Conservation (phyloP, 2,888 invertebrate genomes). For the Cristatella mucedo region DNA sequence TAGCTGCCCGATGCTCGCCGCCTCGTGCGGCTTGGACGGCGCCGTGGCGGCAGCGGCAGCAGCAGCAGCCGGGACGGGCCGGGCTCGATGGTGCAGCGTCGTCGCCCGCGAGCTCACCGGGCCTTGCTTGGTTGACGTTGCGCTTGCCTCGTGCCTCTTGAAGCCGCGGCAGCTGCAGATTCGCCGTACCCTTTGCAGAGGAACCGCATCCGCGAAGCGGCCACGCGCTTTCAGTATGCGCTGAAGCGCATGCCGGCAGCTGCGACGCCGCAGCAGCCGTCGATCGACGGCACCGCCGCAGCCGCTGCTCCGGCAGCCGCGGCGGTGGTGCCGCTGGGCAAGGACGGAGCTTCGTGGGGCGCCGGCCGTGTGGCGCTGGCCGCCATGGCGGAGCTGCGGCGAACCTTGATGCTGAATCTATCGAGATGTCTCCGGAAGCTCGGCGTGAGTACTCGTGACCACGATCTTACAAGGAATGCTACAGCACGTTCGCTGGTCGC, state of each 20-base stretch:
- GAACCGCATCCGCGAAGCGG: constrained; percentile 74
- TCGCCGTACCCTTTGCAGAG: constrained; percentile 40
- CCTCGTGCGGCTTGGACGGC: too few relatives aligned
- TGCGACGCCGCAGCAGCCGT: too few relatives aligned
- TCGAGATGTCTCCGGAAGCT: constrained; percentile 83
- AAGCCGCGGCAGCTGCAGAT: too few relatives aligned
- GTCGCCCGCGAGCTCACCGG: too few relatives aligned
- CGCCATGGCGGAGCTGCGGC: constrained; percentile 64
- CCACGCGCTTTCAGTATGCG: constrained; percentile 83
- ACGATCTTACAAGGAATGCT: too few relatives aligned
- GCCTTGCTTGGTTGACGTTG: too few relatives aligned
- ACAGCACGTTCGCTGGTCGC: constrained; percentile 18
- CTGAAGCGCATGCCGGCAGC: constrained; percentile 73
- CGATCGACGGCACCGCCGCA: too few relatives aligned
- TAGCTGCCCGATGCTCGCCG: neutral
- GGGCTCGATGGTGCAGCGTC: neutral
- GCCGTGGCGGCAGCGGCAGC: too few relatives aligned
- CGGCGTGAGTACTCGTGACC: constrained; percentile 65
- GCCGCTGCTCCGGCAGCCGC: too few relatives aligned
- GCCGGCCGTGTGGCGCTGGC: constrained; percentile 45
- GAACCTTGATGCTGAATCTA: constrained; percentile 73
- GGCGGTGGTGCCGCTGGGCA: too few relatives aligned
- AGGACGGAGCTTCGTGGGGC: constrained; percentile 34
- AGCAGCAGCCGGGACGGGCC: too few relatives aligned
- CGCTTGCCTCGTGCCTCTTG: too few relatives aligned